Evolutionary conservation across 2,113 vertebrate genomes (phyloP).

Genomic region (Symphodus melops): DNA sequence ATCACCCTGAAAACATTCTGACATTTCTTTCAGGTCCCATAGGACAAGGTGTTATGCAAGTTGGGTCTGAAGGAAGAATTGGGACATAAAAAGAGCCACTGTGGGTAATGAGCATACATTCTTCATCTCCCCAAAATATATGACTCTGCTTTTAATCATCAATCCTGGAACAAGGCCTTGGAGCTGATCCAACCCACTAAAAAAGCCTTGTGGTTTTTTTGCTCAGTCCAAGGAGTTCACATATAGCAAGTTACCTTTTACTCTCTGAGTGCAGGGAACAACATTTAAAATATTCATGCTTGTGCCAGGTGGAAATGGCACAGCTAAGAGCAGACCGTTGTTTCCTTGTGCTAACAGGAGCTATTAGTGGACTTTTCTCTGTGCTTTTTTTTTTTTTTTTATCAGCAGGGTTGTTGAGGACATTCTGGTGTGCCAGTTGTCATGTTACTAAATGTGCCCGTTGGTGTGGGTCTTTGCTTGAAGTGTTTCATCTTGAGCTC

Average conservation of each 20-base stretch:
- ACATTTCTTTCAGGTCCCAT: constrained; percentile 57
- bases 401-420: constrained; percentile 28
- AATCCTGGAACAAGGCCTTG: constrained; percentile 3
- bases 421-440: background rate
- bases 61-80: constrained; percentile 49
- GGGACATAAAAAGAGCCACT: constrained; percentile 45
- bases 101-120: constrained; percentile 11
- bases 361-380: constrained; percentile 48
- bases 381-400: constrained; percentile 4
- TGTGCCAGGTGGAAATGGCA: constrained; percentile 75
- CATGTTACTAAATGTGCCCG: background rate
- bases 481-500: constrained; percentile 83
- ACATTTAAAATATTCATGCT: constrained; percentile 74
- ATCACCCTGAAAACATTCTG: constrained; percentile 56
- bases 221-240: constrained; percentile 22
- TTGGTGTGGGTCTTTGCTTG: background rate
- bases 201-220: background rate
- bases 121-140: constrained; percentile 14
- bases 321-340: constrained; percentile 71
- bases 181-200: background rate
- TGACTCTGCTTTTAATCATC: constrained; percentile 13
- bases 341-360: constrained; percentile 38
- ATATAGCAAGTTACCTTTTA: constrained; percentile 28
- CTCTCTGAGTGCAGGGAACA: constrained; percentile 36
- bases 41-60: constrained; percentile 50